Base-by-base conservation (phyloP, 2,888 invertebrate species). In the Tipula confusa region DNA sequence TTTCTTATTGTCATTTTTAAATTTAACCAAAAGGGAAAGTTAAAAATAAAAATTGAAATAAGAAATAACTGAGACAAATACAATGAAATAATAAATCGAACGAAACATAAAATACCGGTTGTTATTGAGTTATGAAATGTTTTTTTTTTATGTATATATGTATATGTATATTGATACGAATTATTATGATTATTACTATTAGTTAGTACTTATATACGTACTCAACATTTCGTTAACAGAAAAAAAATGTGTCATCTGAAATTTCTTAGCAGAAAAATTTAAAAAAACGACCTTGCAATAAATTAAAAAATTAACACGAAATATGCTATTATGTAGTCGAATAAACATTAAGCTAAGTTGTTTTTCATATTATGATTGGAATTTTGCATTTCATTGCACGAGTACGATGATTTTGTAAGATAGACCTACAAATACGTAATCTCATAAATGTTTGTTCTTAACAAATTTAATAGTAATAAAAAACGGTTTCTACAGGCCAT, bases 1-100 rank as follows among this genome's bases (percentile, higher is more conserved):
- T 64, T 64, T 64, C 64, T 64, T 64, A 24, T 24, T 64, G 64
- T 64, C 64, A 24, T 64, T 64, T 64, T 64, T 64, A 64, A 24
- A 18, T 64, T 64, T 64, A 64, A 64, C 64, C 64, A 64, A 64
- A 64, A 64, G 64, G 64, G 64, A 64, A 64, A 64, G 64, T 64
- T 64, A 64, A 64, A 64, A 24, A 64, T 18, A 18, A 24, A 64
- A 64, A 64, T 64, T 33, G 24, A 64, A 24, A 64, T 43, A 43
- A 43, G 43, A 43, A 43, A 43, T 24, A 64, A 64, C 64, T 64
- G 64, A 64, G 64, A 64, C 64, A 64, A 64, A 64, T 24, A 64
- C 64, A 64, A 24, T 64, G 64, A 64, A 64, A 64, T 24, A 64
- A 64, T 24, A 64, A 13, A 18, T 64, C 24, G 64, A 64, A 64